Evolutionary conservation across 2,888 invertebrate species (phyloP).

Genomic region (Bembecia ichneumoniformis): DNA sequence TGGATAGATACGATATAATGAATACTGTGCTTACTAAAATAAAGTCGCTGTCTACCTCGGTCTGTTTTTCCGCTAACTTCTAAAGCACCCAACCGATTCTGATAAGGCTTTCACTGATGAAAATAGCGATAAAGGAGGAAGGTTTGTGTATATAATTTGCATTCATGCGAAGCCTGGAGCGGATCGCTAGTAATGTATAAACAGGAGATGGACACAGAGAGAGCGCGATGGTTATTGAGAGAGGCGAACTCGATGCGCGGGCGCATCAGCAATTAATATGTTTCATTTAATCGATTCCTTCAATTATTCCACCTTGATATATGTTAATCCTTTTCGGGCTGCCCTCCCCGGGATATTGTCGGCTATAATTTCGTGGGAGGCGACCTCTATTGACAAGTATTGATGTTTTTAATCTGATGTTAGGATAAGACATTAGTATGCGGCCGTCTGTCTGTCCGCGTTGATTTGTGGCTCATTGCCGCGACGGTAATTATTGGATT

Average conservation of each 20-base stretch:
- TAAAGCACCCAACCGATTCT: too few relatives aligned
- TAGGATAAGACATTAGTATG: conserved; percentile 70
- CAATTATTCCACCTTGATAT: conserved; percentile 69
- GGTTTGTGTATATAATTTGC: too few relatives aligned
- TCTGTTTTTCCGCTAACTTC: too few relatives aligned
- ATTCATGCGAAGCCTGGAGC: too few relatives aligned
- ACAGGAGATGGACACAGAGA: too few relatives aligned
- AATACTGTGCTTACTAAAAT: too few relatives aligned
- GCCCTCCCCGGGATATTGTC: conserved; percentile 66
- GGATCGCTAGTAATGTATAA: too few relatives aligned
- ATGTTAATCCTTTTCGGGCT: conserved; percentile 63
- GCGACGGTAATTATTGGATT: conserved; percentile 64
- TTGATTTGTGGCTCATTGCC: conserved; percentile 63
- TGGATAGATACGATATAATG: conserved; percentile 30
- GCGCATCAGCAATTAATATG: conserved; percentile 71
- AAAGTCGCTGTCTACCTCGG: too few relatives aligned
- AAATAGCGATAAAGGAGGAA: too few relatives aligned
- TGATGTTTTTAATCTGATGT: conserved; percentile 73
- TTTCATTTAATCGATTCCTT: conserved; percentile 71
- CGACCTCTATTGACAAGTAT: conserved; percentile 70
- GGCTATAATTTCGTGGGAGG: conserved; percentile 71
- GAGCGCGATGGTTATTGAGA: neutral
- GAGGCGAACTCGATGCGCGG: conserved; percentile 30
- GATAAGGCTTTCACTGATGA: too few relatives aligned
- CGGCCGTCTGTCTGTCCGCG: conserved; percentile 43